Evolutionary conservation across 2,888 invertebrate genomes (phyloP).

Genomic region (Chrysomela aeneicollis): DNA sequence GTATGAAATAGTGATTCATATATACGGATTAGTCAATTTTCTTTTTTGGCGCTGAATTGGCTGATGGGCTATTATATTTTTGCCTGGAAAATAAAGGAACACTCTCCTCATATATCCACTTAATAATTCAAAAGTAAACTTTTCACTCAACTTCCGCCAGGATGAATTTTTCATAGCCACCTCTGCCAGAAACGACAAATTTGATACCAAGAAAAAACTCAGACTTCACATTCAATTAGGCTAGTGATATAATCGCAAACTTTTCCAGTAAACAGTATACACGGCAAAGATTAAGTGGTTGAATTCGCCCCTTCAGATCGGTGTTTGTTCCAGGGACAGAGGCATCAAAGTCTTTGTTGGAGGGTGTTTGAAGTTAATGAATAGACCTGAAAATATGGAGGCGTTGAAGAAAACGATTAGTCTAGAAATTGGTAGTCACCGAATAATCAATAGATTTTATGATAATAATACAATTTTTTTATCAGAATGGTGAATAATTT

Average conservation of each 20-base stretch:
- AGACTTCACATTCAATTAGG: slow-evolving; percentile 28
- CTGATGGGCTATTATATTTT: not conserved
- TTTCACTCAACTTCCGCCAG: slow-evolving; percentile 22
- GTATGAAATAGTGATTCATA: not conserved
- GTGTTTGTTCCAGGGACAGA: slow-evolving; percentile 32
- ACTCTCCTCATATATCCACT: slow-evolving; percentile 14
- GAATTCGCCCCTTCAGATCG: slow-evolving; percentile 49
- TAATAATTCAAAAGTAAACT: slow-evolving; percentile 33
- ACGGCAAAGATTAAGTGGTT: slow-evolving; percentile 51
- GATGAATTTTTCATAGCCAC: slow-evolving; percentile 28
- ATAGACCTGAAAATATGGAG: too few relatives aligned
- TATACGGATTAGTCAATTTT: not conserved
- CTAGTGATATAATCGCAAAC: slow-evolving; percentile 32
- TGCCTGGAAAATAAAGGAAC: not conserved
- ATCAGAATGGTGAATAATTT: too few relatives aligned
- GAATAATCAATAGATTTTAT: too few relatives aligned
- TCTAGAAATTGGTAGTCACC: too few relatives aligned
- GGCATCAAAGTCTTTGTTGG: too few relatives aligned
- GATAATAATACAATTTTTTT: too few relatives aligned
- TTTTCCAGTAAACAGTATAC: slow-evolving; percentile 34
- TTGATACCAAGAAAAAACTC: slow-evolving; percentile 26
- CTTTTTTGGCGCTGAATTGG: not conserved
- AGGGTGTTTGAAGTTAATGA: too few relatives aligned
- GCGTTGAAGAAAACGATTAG: too few relatives aligned
- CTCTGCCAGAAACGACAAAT: slow-evolving; percentile 27